Conservation (phyloP, 23 tunicate species). For the Ascidia mentula region DNA sequence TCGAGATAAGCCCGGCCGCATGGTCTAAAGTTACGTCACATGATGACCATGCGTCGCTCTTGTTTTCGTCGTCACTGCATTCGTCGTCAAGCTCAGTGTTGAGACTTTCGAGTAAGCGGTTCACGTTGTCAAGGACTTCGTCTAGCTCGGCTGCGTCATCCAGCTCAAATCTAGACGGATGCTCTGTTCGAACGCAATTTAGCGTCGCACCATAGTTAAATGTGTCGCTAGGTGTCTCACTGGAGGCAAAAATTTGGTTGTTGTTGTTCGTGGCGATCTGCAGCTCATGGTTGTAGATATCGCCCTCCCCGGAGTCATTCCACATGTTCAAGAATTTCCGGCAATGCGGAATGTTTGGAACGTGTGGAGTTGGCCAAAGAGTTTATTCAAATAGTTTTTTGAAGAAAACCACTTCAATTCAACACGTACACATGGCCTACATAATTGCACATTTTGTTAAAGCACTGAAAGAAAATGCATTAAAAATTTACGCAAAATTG, state of each 20-base stretch:
- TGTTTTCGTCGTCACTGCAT: neutral
- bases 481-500: no score
- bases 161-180: neutral
- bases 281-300: no score
- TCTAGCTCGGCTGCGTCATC: constrained; percentile 20
- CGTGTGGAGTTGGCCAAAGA: neutral
- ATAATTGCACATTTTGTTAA: no score
- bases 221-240: neutral
- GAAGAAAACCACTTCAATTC: no score
- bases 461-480: no score
- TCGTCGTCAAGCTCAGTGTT: constrained; percentile 12
- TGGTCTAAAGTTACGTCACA: neutral
- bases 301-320: neutral
- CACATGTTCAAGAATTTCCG: neutral
- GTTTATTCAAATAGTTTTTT: no score
- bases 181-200: neutral
- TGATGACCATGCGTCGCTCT: constrained; percentile 7
- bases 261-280: neutral
- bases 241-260: neutral
- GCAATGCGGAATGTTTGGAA: neutral
- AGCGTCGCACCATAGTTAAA: neutral
- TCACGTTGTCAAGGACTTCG: constrained; percentile 27
- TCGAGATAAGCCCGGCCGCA: neutral
- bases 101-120: constrained; percentile 25
- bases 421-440: no score